Percentiles rank a stretch among this genome's conserved stretches.
These are phyloP conservation scores for Trichoplax adhaerens DNA, from an alignment of 37 sponge, comb jelly and placozoan genomes.

Conservation along the genomic window DNA sequence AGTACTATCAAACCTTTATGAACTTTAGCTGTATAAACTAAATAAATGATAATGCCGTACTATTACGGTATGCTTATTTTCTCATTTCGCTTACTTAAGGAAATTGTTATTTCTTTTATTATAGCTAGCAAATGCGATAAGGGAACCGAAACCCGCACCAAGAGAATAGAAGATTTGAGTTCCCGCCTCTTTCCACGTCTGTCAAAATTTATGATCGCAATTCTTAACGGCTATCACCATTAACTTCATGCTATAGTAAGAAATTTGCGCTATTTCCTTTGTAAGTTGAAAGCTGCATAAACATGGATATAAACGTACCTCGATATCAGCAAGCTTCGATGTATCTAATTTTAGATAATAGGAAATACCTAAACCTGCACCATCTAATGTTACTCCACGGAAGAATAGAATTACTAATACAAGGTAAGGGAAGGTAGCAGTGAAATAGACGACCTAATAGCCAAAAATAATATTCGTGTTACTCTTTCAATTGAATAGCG, in stretches of 20 bases:
- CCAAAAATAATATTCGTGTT: neutral
- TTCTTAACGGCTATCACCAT: no score
- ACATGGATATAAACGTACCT: neutral
- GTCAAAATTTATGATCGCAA: neutral
- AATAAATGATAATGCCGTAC: neutral
- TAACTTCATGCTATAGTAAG: no score
- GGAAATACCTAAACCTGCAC: conserved; percentile 58
- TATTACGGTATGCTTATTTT: neutral
- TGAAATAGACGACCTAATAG: conserved; percentile 71
- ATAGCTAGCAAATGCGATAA: conserved; percentile 78
- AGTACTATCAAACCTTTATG: no score
- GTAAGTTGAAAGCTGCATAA: neutral
- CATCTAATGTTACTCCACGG: conserved; percentile 83
- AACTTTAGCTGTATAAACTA: no score
- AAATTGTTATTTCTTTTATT: conserved; percentile 39
- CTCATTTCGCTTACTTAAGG: neutral
- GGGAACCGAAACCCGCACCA: conserved; percentile 66
- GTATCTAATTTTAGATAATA: no score
- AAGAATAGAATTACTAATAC: conserved; percentile 74
- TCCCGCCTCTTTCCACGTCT: conserved; percentile 87
- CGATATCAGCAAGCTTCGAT: no score
- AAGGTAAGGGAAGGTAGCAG: conserved; percentile 77
- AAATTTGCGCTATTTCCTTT: no score
- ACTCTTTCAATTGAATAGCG: no score
- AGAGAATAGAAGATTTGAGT: conserved; percentile 96